Conservation (phyloP, 2,113 vertebrate genomes). For the Pituophis catenifer region DNA sequence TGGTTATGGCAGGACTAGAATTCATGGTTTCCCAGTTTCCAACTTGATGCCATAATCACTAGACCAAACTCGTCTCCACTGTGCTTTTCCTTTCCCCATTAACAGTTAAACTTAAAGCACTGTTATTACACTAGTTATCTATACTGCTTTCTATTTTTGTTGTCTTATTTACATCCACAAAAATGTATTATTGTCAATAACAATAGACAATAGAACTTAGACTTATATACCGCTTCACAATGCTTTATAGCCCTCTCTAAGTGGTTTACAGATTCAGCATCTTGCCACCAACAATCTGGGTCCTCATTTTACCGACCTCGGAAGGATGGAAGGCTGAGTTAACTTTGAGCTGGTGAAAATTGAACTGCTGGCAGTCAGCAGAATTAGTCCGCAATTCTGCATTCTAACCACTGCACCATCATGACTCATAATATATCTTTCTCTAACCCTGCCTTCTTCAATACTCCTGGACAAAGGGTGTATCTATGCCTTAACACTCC, state of each 20-base stretch:
- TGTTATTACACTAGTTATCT: neutral
- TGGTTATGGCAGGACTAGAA: no score
- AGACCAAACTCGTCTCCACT: no score
- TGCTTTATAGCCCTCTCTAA: no score
- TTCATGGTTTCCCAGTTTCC: no score
- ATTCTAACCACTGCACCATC: neutral
- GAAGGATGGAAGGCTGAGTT: neutral
- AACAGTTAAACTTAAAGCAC: conserved; percentile 27
- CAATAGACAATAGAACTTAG: no score
- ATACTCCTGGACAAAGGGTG: conserved; percentile 17
- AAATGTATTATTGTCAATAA: conserved; percentile 3
- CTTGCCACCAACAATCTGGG: neutral
- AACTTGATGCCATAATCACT: no score
- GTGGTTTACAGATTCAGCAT: no score
- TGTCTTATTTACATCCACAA: conserved; percentile 4
- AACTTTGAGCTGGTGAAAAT: neutral
- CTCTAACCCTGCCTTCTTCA: neutral
- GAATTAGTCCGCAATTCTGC: neutral
- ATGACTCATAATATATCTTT: neutral
- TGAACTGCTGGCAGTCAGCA: neutral
- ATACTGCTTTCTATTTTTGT: conserved; percentile 20
- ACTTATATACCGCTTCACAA: no score
- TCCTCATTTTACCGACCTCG: neutral
- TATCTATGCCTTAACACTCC: fast-evolving
- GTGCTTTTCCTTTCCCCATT: no score